Percentiles rank a stretch among this genome's conserved stretches.
These are phyloP conservation scores for Triplophysa rosa DNA, from an alignment of 2,113 vertebrate species.

Conservation along the genomic window DNA sequence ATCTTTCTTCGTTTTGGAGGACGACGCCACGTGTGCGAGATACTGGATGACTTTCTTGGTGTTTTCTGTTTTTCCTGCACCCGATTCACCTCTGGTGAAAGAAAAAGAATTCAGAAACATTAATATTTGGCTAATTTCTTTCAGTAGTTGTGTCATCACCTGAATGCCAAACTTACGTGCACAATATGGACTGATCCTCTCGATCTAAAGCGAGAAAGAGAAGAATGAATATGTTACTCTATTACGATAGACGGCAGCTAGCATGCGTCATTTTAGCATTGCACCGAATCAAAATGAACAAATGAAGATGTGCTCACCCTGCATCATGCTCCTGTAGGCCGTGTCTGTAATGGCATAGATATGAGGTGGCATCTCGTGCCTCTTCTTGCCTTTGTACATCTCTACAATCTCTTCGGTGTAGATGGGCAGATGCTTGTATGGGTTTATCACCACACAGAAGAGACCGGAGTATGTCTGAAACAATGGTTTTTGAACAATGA, in stretches of 20 bases:
- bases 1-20: constrained; percentile 74
- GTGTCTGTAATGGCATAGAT: constrained; percentile 89
- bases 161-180: constrained; percentile 66
- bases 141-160: background rate
- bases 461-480: constrained; percentile 87
- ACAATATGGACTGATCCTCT: constrained; percentile 78
- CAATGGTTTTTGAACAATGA: background rate
- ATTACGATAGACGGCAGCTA: no score
- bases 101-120: background rate
- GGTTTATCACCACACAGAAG: constrained; percentile 92
- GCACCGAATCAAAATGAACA: background rate
- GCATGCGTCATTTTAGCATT: background rate
- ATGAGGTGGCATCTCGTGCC: constrained; percentile 89
- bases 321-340: constrained; percentile 90
- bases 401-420: constrained; percentile 87
- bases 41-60: constrained; percentile 80
- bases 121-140: background rate
- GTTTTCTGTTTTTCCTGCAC: constrained; percentile 76
- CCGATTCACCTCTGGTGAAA: constrained; percentile 70
- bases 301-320: constrained; percentile 69
- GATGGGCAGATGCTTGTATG: constrained; percentile 88
- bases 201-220: constrained; percentile 63
- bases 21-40: constrained; percentile 72
- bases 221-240: background rate
- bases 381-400: constrained; percentile 92